Conservation (phyloP, 2,888 invertebrate species). For the Acholoe squamosa region DNA sequence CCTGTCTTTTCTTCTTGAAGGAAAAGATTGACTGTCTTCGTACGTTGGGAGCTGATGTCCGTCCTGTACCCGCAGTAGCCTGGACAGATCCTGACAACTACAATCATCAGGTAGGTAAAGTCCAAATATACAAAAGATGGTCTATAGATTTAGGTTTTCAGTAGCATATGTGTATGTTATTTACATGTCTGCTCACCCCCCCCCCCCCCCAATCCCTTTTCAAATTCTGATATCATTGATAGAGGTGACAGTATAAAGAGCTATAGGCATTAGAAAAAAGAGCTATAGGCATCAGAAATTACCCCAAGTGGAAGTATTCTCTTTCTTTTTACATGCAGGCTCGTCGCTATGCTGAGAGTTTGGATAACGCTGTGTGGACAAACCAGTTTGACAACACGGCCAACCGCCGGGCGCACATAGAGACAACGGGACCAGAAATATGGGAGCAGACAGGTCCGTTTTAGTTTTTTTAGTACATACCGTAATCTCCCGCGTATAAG, state of each 20-base stretch:
- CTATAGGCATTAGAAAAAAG: too few species aligned
- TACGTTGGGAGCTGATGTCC: slow-evolving; percentile 81
- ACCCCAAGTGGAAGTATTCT: too few species aligned
- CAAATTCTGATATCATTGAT: too few species aligned
- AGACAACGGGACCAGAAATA: slow-evolving; percentile 83
- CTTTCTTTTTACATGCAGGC: slow-evolving; percentile 75
- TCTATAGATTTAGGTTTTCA: too few species aligned
- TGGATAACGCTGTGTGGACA: slow-evolving; percentile 83
- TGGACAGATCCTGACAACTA: slow-evolving; percentile 82
- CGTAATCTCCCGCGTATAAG: too few species aligned
- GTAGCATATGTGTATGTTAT: too few species aligned
- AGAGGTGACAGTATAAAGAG: too few species aligned
- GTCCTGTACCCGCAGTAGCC: slow-evolving; percentile 81
- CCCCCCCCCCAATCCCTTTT: too few species aligned
- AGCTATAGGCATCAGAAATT: too few species aligned
- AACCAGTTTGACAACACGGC: slow-evolving; percentile 83
- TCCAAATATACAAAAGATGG: too few species aligned
- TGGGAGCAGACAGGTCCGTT: slow-evolving; percentile 81
- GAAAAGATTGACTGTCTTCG: slow-evolving; percentile 81
- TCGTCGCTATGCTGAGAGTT: slow-evolving; percentile 79
- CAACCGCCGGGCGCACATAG: slow-evolving; percentile 81
- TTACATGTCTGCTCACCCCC: too few species aligned
- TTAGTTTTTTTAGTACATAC: too few species aligned
- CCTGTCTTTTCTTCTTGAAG: slow-evolving; percentile 68
- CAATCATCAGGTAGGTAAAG: slow-evolving; percentile 79